Base-by-base conservation (phyloP, 2,888 invertebrate genomes). In the Desoria tigrina region DNA sequence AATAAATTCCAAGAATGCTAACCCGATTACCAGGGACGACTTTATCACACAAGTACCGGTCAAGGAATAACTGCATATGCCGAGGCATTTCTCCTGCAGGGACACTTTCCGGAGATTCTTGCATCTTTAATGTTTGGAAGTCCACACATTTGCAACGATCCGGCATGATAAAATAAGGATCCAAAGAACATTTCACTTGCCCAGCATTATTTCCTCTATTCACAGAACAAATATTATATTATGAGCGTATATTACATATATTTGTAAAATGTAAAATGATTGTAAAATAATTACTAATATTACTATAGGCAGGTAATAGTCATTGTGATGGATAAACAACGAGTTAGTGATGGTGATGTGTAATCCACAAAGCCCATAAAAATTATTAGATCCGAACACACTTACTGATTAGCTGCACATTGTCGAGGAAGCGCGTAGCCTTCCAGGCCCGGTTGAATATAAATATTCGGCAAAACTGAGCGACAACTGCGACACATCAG, bases 51-150 rank as follows among this genome's bases (percentile, higher is more conserved):
- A 99, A 82, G 79, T 89, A 88, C 63, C 84, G 84, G 75, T 99
- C 99, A 78, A 92, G 92, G 80, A 93, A 99, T 6, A 99, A 84
- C 74, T 93, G 91, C 77, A 99, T 83, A 80, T 99, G 98, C 0
- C 99, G 86, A 0, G 99, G 98, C 85, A 99, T 92, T 83, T 99
- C 99, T 53, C 99, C 98, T 78, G 97, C 95, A 0, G 95, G 95
- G 65, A 94, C 89, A 71, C 87, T 88, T 80, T 99, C 98, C 0
- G 96, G 95, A 23, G 93, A 83, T 81, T 99, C 99, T 85, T 99
- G 98, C 14, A 98, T 81, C 81, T 97, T 99, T n/a, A 99, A 81
- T 0, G 92, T 89, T 87, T 99, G 99, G 79, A 94, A 99, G 82
- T 99, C 98, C 26, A 98, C 92, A 81, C 98, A 99, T 75, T 88